Evolutionary conservation across 2,888 invertebrate genomes (phyloP), one percentile per base, ranked within the genome.

Genomic region (Gymnocheta viridis): DNA sequence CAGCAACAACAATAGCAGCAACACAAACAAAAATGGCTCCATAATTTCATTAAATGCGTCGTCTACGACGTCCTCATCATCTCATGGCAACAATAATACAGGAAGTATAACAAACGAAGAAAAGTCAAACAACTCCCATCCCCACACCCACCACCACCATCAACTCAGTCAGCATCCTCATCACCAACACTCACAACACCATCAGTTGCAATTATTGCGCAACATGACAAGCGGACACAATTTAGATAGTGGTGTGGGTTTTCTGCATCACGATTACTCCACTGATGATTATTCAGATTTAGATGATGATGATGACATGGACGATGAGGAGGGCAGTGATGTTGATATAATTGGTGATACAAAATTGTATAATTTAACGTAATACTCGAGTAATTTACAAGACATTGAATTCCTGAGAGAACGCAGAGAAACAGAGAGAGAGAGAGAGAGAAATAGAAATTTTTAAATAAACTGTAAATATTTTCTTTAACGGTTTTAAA

Each of bases 311-410:
- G 84, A 47, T 7, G 14, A 89, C 22, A 88, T 88, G 79, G 90
- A 88, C 47, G 89, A 88, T n/a, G 91, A 91, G 12, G 91, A 92
- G 58, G 90, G 90, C 72, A 92, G 92, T 72, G 92, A 92, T 86
- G 92, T 92, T 62, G 92, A 92, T 84, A 92, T 92, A 85, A 88
- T 92, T 24, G 92, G 92, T 24, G 92, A 92, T 81, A 81, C 90
- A 4, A 92, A 92, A 82, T 86, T 91, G 41, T 92, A 90, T 82
- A 89, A 89, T 84, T 89, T 92, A 76, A 91, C 92, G 87, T 92
- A 91, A 88, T 89, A 70, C 47, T 14, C 44, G 60, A 51, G 2
- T 24, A 47, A 19, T 47, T 47, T 41, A 56, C 24, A 76, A 85
- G 77, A 22, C 4, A 2, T 32, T 27, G 27, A 29, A 22, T 0